Base-by-base conservation (phyloP, 1,140 invertebrate genomes). In the Bactericera cockerelli region DNA sequence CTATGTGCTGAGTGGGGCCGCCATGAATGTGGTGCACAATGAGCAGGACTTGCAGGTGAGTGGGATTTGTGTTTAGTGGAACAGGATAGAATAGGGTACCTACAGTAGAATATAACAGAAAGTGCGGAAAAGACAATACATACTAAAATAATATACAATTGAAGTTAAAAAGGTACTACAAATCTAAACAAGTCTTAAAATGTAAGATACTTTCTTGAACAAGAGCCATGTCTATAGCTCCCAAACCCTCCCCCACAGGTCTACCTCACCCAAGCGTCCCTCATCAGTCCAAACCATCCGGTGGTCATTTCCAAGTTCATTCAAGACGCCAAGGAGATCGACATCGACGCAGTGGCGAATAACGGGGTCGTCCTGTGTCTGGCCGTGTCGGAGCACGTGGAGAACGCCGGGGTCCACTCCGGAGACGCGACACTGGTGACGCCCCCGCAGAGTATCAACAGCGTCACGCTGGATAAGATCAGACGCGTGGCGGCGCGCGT, bases 281-380 rank as follows among this genome's bases (percentile, higher is more conserved):
- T 71, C 68, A 1, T 85, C 8, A 49, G 42, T n/a, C 42, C 42
- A 6, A 49, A 49, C n/a, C 83, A 97, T 74, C 94, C 95, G 1
- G 94, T 99, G 1, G 96, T 99, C 0, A 98, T 99, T 42, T 98
- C 94, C 0, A 99, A 99, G 72, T 99, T 96, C 68, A 88, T 99
- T 31, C 75, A 87, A 28, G 93, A 98, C 69, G 94, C 96, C 6
- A 99, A 99, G 75, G 97, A 99, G 75, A 98, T 99, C 65, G 97
- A 99, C 73, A 92, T 99, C 0, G 97, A 99, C 74, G 97, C 91
- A 1, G 94, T 99, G 0, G 95, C 95, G 1, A 80, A 80, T 61
- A 90, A 98, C 70, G 97, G 96, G 1, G 79, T 85, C 53, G 83
- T 98, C 36, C 72, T 94, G 0, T 93, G 89, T 66, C 91, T 96